Percentiles rank a stretch among this genome's conserved stretches.
Conservation (phyloP, 1,140 invertebrate species). For the Drosophila saltans region DNA sequence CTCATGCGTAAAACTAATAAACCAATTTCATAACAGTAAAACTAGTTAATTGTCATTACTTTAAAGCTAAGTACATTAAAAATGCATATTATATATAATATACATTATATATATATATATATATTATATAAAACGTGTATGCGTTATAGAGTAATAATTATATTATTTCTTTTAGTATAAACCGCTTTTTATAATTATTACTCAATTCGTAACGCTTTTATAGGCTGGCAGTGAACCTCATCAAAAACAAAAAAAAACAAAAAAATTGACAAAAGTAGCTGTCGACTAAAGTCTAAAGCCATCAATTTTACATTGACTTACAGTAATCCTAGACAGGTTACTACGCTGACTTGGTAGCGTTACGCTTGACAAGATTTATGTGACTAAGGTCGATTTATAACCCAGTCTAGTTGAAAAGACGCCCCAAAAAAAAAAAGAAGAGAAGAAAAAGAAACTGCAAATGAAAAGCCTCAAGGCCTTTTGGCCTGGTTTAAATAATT, state of each 20-base stretch:
- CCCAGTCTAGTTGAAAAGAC: neutral
- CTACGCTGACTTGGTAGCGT: constrained; percentile 20
- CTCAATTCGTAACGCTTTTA: constrained; percentile 17
- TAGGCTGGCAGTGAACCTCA: constrained; percentile 48
- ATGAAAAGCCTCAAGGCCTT: neutral
- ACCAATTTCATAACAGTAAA: constrained; percentile 3
- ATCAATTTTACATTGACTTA: constrained; percentile 34
- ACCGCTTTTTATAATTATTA: neutral
- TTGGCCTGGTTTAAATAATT: neutral
- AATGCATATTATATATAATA: neutral
- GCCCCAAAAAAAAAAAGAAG: constrained; percentile 1
- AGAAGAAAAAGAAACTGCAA: neutral
- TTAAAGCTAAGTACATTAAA: neutral
- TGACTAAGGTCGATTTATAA: constrained; percentile 31
- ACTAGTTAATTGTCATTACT: constrained; percentile 7
- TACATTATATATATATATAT: too few relatives aligned
- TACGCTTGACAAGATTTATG: constrained; percentile 34
- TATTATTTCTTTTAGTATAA: neutral
- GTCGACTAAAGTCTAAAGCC: constrained; percentile 35
- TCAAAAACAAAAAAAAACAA: neutral
- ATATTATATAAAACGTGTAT: neutral
- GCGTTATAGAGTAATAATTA: neutral
- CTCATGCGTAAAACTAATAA: constrained; percentile 9
- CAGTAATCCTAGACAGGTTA: constrained; percentile 3
- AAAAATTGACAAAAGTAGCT: constrained; percentile 1